Evolutionary conservation across 2,113 vertebrate genomes (phyloP), one percentile per base, ranked within the genome.

Genomic region (Mungos mungo): DNA sequence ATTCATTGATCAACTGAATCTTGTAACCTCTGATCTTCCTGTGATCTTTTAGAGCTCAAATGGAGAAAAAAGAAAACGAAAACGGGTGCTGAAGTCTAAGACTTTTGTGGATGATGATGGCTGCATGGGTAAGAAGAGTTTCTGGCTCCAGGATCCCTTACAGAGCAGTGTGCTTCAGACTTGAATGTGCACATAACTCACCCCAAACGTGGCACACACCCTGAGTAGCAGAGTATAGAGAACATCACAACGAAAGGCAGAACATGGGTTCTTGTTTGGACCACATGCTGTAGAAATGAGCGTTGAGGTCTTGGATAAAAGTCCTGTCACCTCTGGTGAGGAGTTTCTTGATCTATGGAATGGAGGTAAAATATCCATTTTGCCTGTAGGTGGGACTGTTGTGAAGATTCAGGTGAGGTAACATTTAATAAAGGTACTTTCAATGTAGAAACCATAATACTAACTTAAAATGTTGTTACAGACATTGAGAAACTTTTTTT

Each of bases 31-130:
- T 35, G 50, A 23, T 93, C 83, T 95, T 85, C 25, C n/a, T 95
- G 0, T 33, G 31, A 29, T 90, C 60, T 96, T 95, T 25, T 81
- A 99, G 99, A 97, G 65, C 69, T 50, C 96, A 5, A 93, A 98
- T 72, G 98, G 98, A 79, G 98, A 87, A 25, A 99, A 71, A 83
- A 99, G 99, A 98, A 99, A 99, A 96, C 98, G 99, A 97, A 99
- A 99, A 91, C 99, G 99, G 0, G 99, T 99, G 87, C 97, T 99
- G 95, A 99, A 99, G 97, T 99, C 99, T 65, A 98, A 77, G 5
- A 99, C 98, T 1, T 99, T 99, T 77, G 0, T 99, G 69, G 99
- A 99, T 0, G 99, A 98, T 0, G 99, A 99, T 5, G 99, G 99
- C 90, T 99, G 99, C 96, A 99, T 99, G 0, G 99, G 99, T 99